Conservation (phyloP, 2,797 vertebrate genomes). For the Siniperca undulata region DNA sequence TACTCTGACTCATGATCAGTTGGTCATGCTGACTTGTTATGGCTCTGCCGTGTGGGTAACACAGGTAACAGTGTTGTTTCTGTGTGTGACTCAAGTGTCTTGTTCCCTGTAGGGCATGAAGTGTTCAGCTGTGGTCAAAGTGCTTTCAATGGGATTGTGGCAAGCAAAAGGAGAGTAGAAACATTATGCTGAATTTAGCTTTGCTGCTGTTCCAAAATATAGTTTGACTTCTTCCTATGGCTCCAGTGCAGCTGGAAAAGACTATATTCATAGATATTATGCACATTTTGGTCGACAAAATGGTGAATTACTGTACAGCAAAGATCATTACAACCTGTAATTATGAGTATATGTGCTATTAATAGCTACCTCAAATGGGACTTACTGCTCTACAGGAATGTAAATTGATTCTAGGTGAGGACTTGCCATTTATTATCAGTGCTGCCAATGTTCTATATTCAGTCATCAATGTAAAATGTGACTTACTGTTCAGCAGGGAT, state of each 20-base stretch:
- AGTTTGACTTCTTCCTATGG: neutral
- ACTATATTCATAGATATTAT: neutral
- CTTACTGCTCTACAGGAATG: slow-evolving; percentile 7
- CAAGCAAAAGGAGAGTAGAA: slow-evolving; percentile 13
- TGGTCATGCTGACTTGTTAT: slow-evolving; percentile 41
- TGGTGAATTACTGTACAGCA: slow-evolving; percentile 14
- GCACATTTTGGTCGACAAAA: slow-evolving; percentile 6
- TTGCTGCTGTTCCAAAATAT: slow-evolving; percentile 12
- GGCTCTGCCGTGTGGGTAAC: slow-evolving; percentile 9
- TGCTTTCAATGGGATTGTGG: slow-evolving; percentile 30
- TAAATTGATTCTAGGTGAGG: slow-evolving; percentile 5
- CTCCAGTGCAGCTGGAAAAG: slow-evolving; percentile 8
- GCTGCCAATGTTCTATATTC: neutral
- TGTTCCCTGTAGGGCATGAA: slow-evolving; percentile 20
- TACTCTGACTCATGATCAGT: slow-evolving; percentile 36
- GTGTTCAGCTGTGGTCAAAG: slow-evolving; percentile 36
- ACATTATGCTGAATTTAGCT: slow-evolving; percentile 24
- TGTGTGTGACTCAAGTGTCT: slow-evolving; percentile 30
- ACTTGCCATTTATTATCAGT: neutral
- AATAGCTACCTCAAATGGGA: slow-evolving; percentile 11
- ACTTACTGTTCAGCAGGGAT: slow-evolving; percentile 98
- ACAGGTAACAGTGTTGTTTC: slow-evolving; percentile 34
- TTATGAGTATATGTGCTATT: slow-evolving; percentile 18
- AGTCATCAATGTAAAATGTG: neutral
- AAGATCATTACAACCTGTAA: slow-evolving; percentile 29